Base-by-base conservation (phyloP, 2,888 invertebrate species). In the Linyphia triangularis region DNA sequence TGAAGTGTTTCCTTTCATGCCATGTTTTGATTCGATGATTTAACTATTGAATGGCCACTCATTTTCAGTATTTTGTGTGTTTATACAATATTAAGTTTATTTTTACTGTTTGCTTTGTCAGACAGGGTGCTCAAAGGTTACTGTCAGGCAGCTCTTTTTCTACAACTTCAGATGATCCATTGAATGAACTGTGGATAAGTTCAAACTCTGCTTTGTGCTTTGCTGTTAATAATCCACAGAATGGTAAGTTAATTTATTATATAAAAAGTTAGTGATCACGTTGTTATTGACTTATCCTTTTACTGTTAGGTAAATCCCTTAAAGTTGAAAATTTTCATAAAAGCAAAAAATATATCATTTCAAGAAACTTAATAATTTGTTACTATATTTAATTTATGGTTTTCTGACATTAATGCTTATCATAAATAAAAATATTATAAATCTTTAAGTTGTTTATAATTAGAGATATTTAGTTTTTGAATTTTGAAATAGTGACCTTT, bases 211-310 rank as follows among this genome's bases (percentile, higher is more conserved):
- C 78, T 30, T 72, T 85, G 9, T 85, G 85, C 16, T 85, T 85
- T 79, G 70, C 78, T 63, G 85, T 85, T 43, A 85, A 85, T 51
- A 85, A 85, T 43, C 85, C 85, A 13, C 59, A 78, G n/a, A 69
- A 85, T 85, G 78, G 84, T 84, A 51, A 16, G 33, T 22, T 40
- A 24, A n/a, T 57, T 13, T 57, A 57, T 16, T 7, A 61, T n/a
- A 19, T 61, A 19, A n/a, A 61, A 61, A n/a, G 9, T 61, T 63
- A 26, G 9, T 26, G 10, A 9, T 63, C 26, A 16, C 3, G n/a
- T 59, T 22, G 22, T 59, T 59, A 59, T 59, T n/a, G 22, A 2
- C 1, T 22, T 59, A n/a, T 1, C n/a, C 22, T 22, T 59, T n/a
- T 0, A n/a, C 9, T 59, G 2, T 59, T 1, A 22, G 1, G 59